These are phyloP conservation scores for Euzetes globulus DNA, from an alignment of 2,888 invertebrate species.

Conservation along the genomic window DNA sequence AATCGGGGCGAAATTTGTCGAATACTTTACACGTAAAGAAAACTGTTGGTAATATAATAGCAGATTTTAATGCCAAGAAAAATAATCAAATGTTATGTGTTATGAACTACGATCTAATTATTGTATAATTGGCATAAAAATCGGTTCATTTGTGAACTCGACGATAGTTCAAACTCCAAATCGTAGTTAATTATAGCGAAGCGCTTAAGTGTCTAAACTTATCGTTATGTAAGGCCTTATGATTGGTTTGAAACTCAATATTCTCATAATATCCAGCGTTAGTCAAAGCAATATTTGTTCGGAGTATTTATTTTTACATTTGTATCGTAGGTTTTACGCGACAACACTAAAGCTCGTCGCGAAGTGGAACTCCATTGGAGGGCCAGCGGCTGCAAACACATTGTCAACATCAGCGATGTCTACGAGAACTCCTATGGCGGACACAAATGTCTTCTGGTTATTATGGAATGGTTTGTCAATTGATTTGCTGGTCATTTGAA, in stretches of 20 bases:
- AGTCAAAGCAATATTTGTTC: not conserved
- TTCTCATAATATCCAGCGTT: not conserved
- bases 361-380: constrained; percentile 95
- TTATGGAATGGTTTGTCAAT: constrained; percentile 94
- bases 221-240: not conserved
- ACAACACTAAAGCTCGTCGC: constrained; percentile 81
- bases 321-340: constrained; percentile 65
- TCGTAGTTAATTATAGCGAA: not conserved
- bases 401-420: constrained; percentile 85
- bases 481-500: constrained; percentile 42
- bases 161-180: not conserved
- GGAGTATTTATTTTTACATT: constrained; percentile 32
- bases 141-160: not conserved
- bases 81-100: not conserved
- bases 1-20: too few species aligned
- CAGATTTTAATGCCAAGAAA: not conserved
- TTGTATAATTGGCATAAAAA: not conserved
- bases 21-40: too few species aligned
- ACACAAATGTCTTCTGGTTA: constrained; percentile 82
- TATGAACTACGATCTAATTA: not conserved
- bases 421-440: constrained; percentile 94
- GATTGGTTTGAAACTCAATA: not conserved
- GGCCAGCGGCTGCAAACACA: constrained; percentile 80
- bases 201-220: not conserved
- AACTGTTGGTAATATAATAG: too few species aligned